Base-by-base conservation (phyloP, 2,888 invertebrate species). In the Lycia hirtaria region DNA sequence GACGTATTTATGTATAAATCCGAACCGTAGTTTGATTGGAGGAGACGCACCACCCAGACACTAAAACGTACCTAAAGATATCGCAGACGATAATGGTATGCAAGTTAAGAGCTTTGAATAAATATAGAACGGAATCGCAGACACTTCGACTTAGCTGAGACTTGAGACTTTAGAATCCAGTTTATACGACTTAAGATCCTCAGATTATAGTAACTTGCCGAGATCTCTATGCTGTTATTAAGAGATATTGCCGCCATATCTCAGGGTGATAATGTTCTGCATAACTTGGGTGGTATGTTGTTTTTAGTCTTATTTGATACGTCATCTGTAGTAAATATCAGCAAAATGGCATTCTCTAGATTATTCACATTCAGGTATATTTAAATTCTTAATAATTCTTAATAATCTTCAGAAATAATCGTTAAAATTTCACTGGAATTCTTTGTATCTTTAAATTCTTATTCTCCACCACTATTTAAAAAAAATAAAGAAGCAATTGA, bases 21-120 rank as follows among this genome's bases (percentile, higher is more conserved):
- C 41, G 20, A 2, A 5, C 41, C 67, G 68, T 80, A 68, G 65
- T 66, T 60, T 68, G 72, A 71, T 71, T 35, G 44, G 69, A 64
- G 54, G 58, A 65, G 69, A 74, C 69, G 69, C 72, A 67, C 88
- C 88, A 88, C 88, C 87, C 88, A 87, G 83, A 87, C 82, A 69
- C 68, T 74, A 85, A 88, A 88, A 87, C 81, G 80, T 82, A 78
- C 72, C 74, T 78, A 30, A 22, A 35, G 30, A 52, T 47, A 7
- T 17, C 14, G 22, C 45, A 48, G 51, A 57, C 57, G 20, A 35
- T 53, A 48, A 57, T 57, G 53, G 52, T 28, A 35, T 24, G 14
- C 50, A 22, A 55, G 49, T 32, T 33, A 37, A 49, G 30, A 28
- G 22, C 17, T 49, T 44, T 15, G 32, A 20, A 41, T 52, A 52